Base-by-base conservation (phyloP, 2,888 invertebrate species). In the Chymomyza fuscimana region DNA sequence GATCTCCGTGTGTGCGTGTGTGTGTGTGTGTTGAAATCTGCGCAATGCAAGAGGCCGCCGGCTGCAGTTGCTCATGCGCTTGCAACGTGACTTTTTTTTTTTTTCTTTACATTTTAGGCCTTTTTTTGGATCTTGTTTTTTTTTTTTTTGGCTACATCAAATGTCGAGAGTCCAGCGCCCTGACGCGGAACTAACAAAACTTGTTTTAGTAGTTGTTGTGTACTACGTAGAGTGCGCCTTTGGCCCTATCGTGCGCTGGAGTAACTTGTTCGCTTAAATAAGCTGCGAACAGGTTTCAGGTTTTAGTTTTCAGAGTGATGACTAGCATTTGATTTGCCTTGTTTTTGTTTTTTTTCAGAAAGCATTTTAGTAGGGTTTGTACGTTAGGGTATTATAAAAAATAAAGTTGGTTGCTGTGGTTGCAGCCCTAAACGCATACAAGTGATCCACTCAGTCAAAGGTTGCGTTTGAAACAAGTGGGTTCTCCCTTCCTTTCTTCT, bases 151-250 rank as follows among this genome's bases (percentile, higher is more conserved):
- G 81, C 73, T 70, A 72, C 72, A 51, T 25, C 77, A 71, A 76
- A 67, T 36, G 56, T 51, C 32, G 54, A 61, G 56, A 58, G 63
- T 22, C 58, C 63, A 67, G 56, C 58, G 54, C 62, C 63, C 60
- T 66, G 69, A 80, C 72, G 83, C 82, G 80, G 85, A 82, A 87
- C 82, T 86, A 46, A 76, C 66, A 72, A 76, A 76, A 87, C 82
- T 82, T 76, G 82, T 83, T 83, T 82, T 58, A 46, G 40, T 46
- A 36, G 36, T 7, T 36, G 36, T 36, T 36, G 36, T 36, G 58
- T 19, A 32, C 16, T 36, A 36, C 36, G 36, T 36, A 46, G 10
- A 22, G 16, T 36, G 52, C 67, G 46, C 54, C 61, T 51, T 68
- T 67, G 59, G 64, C 65, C 65, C 62, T 72, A 56, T 10, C 54